Base-by-base conservation (phyloP, 1,140 invertebrate genomes). In the Magallana angulata region DNA sequence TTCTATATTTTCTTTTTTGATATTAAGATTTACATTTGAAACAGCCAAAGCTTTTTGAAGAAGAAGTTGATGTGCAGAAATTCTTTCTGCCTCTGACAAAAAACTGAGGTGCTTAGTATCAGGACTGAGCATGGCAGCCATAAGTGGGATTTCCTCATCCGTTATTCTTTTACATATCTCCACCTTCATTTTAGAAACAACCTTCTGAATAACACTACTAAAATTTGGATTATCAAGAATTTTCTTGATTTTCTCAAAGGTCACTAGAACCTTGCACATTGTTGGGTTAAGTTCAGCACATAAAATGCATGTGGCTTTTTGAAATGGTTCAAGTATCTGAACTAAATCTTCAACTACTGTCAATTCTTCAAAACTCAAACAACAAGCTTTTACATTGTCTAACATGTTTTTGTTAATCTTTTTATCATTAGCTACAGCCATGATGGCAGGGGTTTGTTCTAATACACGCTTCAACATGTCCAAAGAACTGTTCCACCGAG, bases 311-410 rank as follows among this genome's bases (percentile, higher is more conserved):
- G 62, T 64, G 8, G 62, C 16, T 64, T n/a, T 64, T 64, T 64
- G 62, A 64, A 64, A 64, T 64, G 62, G 62, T 64, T 64, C 62
- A 12, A 4, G 62, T 57, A 83, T 57, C 48, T 83, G 30, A 83
- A 83, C 57, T 56, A 83, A 11, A 57, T 57, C 57, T 57, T 83
- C 48, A 59, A 83, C 56, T 3, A 83, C 56, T 57, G 82, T 14
- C 58, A 56, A 57, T 83, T 83, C 82, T 83, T 58, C 82, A 83
- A 83, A 83, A 36, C 30, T 57, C 1, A 58, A 83, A 58, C 82
- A 83, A 57, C 7, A 57, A 83, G 48, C 18, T 57, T 83, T 83
- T 8, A 83, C 56, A 83, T 58, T 83, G 56, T 83, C 82, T 59
- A 18, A 57, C 57, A 18, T 24, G 9, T 36, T 57, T 83, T 83